Evolutionary conservation across 2,888 invertebrate genomes (phyloP).

Genomic region (Slavum lentiscoides): DNA sequence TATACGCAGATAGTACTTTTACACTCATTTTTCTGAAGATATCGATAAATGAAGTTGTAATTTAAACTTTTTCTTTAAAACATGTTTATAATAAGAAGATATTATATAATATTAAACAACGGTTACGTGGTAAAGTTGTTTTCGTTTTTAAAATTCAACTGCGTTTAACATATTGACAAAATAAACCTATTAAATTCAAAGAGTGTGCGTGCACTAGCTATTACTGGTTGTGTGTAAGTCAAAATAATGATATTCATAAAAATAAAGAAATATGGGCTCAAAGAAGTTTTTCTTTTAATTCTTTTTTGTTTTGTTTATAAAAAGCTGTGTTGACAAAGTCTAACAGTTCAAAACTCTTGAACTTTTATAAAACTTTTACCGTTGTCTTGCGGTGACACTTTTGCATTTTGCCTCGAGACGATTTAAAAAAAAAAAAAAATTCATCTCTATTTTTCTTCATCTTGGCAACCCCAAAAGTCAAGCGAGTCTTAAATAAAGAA

Average conservation of each 20-base stretch:
- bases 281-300: conserved; percentile 31
- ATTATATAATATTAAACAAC: not conserved
- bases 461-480: conserved; percentile 10
- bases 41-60: no score
- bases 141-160: not conserved
- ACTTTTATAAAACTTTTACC: conserved; percentile 47
- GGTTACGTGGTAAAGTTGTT: not conserved
- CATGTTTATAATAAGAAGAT: no score
- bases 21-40: no score
- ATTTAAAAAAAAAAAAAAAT: conserved; percentile 31
- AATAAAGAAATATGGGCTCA: conserved; percentile 32
- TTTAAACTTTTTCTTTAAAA: no score
- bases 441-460: conserved; percentile 17
- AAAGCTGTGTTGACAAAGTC: conserved; percentile 44
- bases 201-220: not conserved
- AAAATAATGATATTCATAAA: conserved; percentile 40
- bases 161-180: conserved; percentile 15
- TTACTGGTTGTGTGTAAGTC: conserved; percentile 3
- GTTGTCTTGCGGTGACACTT: conserved; percentile 49
- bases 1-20: no score
- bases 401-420: conserved; percentile 32
- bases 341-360: conserved; percentile 42
- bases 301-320: conserved; percentile 35
- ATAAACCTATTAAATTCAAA: conserved; percentile 12
- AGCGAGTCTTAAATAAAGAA: conserved; percentile 30